Percentiles rank a stretch among this genome's conserved stretches.
These are phyloP conservation scores for Dreissena rostriformis DNA, from an alignment of 1,140 invertebrate species.

Conservation along the genomic window DNA sequence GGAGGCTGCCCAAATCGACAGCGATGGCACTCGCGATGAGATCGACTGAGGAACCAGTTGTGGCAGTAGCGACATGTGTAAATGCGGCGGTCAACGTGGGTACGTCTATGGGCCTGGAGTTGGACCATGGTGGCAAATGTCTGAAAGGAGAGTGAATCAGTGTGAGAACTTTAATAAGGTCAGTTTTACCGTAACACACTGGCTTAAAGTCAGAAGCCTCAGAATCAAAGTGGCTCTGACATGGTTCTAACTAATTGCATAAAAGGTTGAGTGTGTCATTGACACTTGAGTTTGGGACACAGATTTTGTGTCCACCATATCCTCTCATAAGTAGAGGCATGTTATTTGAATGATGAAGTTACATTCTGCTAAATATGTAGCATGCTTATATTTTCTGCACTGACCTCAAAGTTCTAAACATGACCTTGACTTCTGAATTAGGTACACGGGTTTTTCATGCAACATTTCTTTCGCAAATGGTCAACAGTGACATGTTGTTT, in stretches of 20 bases:
- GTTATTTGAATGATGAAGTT: too few relatives aligned
- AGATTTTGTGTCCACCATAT: too few relatives aligned
- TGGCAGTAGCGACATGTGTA: conserved; percentile 27
- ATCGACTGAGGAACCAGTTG: background rate
- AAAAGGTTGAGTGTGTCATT: background rate
- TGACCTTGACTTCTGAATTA: too few relatives aligned
- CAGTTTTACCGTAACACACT: background rate
- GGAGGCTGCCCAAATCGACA: background rate
- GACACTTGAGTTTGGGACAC: too few relatives aligned
- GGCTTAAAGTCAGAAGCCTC: background rate
- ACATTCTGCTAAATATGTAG: too few relatives aligned
- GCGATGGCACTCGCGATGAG: conserved; percentile 22
- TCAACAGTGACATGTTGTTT: too few relatives aligned
- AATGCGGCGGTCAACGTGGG: conserved; percentile 24
- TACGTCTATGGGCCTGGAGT: conserved; percentile 15
- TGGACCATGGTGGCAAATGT: conserved; percentile 18
- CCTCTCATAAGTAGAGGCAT: too few relatives aligned
- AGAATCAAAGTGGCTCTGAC: conserved; percentile 3
- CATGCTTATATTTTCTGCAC: too few relatives aligned
- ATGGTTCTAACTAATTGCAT: conserved; percentile 5
- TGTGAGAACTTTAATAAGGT: background rate
- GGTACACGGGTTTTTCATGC: too few relatives aligned
- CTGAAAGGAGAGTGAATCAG: conserved; percentile 18
- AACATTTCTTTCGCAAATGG: too few relatives aligned
- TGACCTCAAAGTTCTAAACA: too few relatives aligned